Percentiles rank a stretch among this genome's conserved stretches.
phyloP scores from a whole-genome alignment of 1,140 invertebrate species.

The Andrena cerasifolii region DNA sequence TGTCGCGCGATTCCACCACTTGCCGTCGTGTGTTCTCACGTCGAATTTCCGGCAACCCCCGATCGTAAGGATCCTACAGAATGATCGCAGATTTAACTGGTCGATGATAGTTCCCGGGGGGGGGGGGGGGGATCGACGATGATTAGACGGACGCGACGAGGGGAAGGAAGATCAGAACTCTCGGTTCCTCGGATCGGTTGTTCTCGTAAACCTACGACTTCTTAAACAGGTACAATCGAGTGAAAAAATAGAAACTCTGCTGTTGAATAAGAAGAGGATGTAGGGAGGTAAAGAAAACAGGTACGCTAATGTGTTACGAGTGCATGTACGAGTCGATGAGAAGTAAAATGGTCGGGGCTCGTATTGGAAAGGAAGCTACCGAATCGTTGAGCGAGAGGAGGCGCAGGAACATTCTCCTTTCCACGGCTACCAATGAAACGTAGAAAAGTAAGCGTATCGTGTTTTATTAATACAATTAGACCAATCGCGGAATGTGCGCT shows the following conservation, averaged over 20 bases:
- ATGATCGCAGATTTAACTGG: neutral
- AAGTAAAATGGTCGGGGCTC: slow-evolving; percentile 13
- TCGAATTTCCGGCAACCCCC: too few relatives aligned
- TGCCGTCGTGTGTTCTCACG: too few relatives aligned
- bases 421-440: neutral
- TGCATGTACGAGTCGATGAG: slow-evolving; percentile 50
- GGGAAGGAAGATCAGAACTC: slow-evolving; percentile 15
- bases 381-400: neutral
- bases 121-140: too few relatives aligned
- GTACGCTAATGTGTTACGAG: slow-evolving; percentile 48
- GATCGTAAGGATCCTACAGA: too few relatives aligned
- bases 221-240: slow-evolving; percentile 62
- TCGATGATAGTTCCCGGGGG: neutral
- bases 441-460: slow-evolving; percentile 43
- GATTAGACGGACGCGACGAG: neutral
- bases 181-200: slow-evolving; percentile 15
- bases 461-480: too few relatives aligned
- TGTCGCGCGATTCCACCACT: neutral
- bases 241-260: slow-evolving; percentile 70
- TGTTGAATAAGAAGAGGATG: slow-evolving; percentile 55
- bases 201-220: slow-evolving; percentile 57
- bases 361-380: too few relatives aligned
- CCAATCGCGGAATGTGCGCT: neutral
- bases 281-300: slow-evolving; percentile 59
- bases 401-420: neutral